These are phyloP conservation scores for Dexiosoma caninum DNA, from an alignment of 2,888 invertebrate species.

Conservation along the genomic window DNA sequence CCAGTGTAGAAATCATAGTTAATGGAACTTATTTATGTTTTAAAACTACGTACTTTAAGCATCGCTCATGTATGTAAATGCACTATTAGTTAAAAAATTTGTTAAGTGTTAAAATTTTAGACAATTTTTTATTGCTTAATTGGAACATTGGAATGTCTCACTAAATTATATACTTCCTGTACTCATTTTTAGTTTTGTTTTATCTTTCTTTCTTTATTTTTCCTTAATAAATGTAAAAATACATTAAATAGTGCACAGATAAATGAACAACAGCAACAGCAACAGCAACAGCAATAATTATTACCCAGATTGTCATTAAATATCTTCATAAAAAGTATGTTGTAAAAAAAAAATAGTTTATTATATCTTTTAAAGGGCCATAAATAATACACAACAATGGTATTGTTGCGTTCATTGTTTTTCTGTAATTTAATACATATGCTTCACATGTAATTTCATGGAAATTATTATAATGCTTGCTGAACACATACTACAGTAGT, in stretches of 20 bases:
- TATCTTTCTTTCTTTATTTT: neutral
- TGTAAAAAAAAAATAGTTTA: neutral
- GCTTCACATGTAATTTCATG: constrained; percentile 38
- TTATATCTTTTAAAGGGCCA: constrained; percentile 17
- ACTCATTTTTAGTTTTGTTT: neutral
- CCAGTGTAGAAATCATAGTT: too few relatives aligned
- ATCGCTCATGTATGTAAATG: too few relatives aligned
- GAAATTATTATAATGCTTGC: constrained; percentile 25
- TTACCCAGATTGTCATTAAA: constrained; percentile 47
- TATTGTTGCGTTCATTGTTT: constrained; percentile 22
- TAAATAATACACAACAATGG: constrained; percentile 27
- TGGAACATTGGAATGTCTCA: too few relatives aligned
- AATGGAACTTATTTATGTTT: too few relatives aligned
- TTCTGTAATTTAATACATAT: constrained; percentile 39
- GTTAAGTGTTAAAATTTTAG: too few relatives aligned
- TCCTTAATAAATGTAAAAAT: neutral
- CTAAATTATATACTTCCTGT: neutral
- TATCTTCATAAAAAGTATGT: constrained; percentile 11
- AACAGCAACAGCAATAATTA: constrained; percentile 32
- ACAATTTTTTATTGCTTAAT: too few relatives aligned
- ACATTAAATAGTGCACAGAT: neutral
- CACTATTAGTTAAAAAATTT: too few relatives aligned
- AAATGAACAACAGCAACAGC: constrained; percentile 10
- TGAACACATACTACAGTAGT: neutral
- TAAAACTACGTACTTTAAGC: too few relatives aligned